These are phyloP conservation scores for Oncorhynchus clarkii DNA, from an alignment of 2,113 vertebrate genomes.

Conservation along the genomic window DNA sequence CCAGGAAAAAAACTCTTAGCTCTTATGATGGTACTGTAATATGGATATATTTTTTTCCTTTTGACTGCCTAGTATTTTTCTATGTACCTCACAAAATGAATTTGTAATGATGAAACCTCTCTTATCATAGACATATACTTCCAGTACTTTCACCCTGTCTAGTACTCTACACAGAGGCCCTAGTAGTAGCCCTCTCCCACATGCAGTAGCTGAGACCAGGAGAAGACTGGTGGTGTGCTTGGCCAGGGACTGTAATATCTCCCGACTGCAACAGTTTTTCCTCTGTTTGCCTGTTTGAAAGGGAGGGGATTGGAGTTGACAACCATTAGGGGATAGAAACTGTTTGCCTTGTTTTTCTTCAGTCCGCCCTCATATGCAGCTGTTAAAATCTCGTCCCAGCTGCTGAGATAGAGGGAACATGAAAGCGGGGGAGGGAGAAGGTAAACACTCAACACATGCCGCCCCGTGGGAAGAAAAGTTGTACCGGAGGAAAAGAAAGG, in stretches of 20 bases:
- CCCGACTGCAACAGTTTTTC: slow-evolving; percentile 71
- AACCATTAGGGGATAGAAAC: slow-evolving; percentile 73
- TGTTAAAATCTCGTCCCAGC: slow-evolving; percentile 81
- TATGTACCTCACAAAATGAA: no score
- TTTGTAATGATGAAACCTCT: no score
- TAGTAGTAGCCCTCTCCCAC: background rate
- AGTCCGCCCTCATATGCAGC: slow-evolving; percentile 77
- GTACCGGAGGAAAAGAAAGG: slow-evolving; percentile 50
- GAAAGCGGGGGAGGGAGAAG: slow-evolving; percentile 32
- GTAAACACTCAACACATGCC: slow-evolving; percentile 79
- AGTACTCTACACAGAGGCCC: background rate
- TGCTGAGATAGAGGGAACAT: slow-evolving; percentile 68
- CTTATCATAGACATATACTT: slow-evolving; percentile 10
- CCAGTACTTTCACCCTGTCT: slow-evolving; percentile 15
- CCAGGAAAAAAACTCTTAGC: no score
- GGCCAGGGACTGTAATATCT: slow-evolving; percentile 52
- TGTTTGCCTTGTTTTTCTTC: slow-evolving; percentile 69
- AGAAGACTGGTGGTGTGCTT: slow-evolving; percentile 17
- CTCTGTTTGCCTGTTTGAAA: slow-evolving; percentile 73
- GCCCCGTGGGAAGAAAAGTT: slow-evolving; percentile 77
- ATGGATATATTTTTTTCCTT: no score
- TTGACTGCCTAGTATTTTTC: no score
- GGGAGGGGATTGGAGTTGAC: slow-evolving; percentile 68
- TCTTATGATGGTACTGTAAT: no score
- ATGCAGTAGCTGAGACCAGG: slow-evolving; percentile 12